phyloP scores from a whole-genome alignment of 2,888 invertebrate species.

The Formica aserva region DNA sequence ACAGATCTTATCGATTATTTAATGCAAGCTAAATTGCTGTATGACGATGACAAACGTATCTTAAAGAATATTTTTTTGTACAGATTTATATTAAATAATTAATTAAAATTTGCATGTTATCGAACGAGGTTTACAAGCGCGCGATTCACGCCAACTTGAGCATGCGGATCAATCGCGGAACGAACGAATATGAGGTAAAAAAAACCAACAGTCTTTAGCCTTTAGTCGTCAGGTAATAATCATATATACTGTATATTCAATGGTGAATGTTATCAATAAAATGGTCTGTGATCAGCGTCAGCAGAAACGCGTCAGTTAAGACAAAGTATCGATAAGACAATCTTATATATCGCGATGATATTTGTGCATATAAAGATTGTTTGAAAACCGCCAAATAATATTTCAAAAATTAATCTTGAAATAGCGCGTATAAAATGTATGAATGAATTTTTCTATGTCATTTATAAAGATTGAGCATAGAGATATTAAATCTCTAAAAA shows the following conservation, averaged over 20 bases:
- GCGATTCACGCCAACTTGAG: neutral
- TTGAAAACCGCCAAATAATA: neutral
- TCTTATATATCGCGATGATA: neutral
- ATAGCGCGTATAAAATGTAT: neutral
- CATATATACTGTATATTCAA: conserved; percentile 9
- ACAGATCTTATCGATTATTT: neutral
- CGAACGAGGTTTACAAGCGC: neutral
- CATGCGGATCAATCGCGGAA: conserved; percentile 7
- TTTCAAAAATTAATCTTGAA: neutral
- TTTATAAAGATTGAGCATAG: neutral
- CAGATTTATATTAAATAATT: conserved; percentile 1
- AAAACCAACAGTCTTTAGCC: neutral
- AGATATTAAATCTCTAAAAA: neutral
- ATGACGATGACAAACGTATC: neutral
- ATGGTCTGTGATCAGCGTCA: neutral
- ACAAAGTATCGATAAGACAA: conserved; percentile 23
- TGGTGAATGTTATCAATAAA: conserved; percentile 6
- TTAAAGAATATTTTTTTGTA: neutral
- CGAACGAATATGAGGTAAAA: neutral
- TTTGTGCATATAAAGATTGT: neutral
- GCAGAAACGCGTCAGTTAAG: neutral
- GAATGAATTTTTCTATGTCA: neutral
- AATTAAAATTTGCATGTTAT: conserved; percentile 10
- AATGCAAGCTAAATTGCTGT: neutral
- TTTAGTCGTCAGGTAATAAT: conserved; percentile 3